A percentile compares a stretch with the other conserved stretches of the same genome.
These are phyloP conservation scores for Spinus pinus DNA, from an alignment of 2,797 vertebrate genomes.

Conservation along the genomic window DNA sequence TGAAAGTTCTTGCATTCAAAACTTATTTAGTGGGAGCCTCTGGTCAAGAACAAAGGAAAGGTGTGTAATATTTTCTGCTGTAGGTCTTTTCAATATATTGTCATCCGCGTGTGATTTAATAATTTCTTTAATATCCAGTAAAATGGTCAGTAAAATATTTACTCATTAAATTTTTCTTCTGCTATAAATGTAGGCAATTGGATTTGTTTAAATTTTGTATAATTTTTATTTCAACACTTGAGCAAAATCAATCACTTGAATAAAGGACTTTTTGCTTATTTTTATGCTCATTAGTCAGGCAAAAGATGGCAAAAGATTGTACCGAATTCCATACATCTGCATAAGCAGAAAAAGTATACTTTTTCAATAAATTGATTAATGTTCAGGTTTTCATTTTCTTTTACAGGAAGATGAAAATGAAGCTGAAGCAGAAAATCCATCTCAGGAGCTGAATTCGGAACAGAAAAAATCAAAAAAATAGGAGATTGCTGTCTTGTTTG, in stretches of 20 bases:
- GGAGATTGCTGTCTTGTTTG: conserved; percentile 55
- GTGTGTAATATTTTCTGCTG: neutral
- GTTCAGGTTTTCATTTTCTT: conserved; percentile 70
- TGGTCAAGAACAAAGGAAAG: conserved; percentile 16
- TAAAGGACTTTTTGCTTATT: neutral
- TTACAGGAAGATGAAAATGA: conserved; percentile 88
- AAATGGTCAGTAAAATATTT: neutral
- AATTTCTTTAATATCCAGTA: neutral
- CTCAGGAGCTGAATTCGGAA: conserved; percentile 83
- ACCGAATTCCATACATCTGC: neutral
- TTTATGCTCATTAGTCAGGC: neutral
- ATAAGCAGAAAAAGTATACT: neutral
- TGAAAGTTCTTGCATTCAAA: conserved; percentile 74
- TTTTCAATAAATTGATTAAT: conserved; percentile 45
- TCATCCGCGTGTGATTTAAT: neutral
- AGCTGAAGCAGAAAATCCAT: conserved; percentile 72
- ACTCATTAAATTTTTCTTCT: neutral
- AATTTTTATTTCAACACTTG: neutral
- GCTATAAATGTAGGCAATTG: neutral
- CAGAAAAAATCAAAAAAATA: conserved; percentile 82
- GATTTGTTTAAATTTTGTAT: neutral
- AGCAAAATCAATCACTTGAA: neutral
- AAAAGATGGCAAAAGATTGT: neutral
- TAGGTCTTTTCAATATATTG: conserved; percentile 16
- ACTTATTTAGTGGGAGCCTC: conserved; percentile 63